phyloP scores from a whole-genome alignment of 2,113 vertebrate species.

The Malurus elegans region DNA sequence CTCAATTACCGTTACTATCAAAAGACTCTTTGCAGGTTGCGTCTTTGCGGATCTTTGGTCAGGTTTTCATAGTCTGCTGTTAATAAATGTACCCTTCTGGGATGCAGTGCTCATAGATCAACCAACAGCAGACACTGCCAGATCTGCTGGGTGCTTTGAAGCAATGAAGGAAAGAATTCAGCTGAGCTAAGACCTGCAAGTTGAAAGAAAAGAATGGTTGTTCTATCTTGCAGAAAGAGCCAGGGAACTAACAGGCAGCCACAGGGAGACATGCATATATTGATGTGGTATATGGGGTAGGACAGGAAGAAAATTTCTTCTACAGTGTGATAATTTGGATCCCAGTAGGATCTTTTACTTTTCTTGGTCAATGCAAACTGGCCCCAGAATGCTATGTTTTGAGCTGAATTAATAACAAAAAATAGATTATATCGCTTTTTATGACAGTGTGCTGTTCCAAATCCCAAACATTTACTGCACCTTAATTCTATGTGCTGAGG shows the following conservation, averaged over 20 bases:
- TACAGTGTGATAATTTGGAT: background rate
- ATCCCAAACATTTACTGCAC: background rate
- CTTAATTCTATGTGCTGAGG: constrained; percentile 4
- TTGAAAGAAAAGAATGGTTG: background rate
- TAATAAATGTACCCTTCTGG: background rate
- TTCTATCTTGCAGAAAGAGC: background rate
- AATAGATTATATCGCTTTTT: background rate
- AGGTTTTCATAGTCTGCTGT: background rate
- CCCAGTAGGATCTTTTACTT: background rate
- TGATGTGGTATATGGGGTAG: background rate
- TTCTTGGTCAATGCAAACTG: background rate
- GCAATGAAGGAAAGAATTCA: background rate
- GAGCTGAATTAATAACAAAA: background rate
- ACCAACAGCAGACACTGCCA: background rate
- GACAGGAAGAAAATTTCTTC: background rate
- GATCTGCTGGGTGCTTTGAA: background rate
- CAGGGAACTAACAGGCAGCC: background rate
- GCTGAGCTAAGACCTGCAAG: background rate
- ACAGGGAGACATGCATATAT: background rate
- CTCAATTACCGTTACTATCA: background rate
- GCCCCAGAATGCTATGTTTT: background rate
- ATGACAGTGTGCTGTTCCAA: background rate
- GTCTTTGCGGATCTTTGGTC: background rate
- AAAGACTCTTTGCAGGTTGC: background rate
- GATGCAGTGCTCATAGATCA: background rate